A percentile compares a stretch with the other conserved stretches of the same genome.
These are phyloP conservation scores for Chamaetylas fuelleborni DNA, from an alignment of 2,113 vertebrate genomes.

Conservation along the genomic window DNA sequence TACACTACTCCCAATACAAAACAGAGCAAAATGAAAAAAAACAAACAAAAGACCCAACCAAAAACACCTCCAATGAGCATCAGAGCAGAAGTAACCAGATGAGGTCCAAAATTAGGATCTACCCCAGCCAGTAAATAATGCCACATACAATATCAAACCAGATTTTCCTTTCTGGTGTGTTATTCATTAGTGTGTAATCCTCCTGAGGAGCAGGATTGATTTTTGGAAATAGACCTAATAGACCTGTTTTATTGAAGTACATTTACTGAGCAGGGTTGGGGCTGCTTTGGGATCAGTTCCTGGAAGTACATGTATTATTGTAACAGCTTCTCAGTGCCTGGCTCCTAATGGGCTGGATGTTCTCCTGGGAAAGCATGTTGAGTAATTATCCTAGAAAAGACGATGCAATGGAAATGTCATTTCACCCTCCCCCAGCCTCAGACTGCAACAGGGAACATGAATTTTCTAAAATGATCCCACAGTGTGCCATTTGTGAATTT, in stretches of 20 bases:
- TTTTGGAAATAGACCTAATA: neutral
- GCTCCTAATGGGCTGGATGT: neutral
- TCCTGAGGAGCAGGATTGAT: neutral
- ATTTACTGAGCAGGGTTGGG: neutral
- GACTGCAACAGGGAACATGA: neutral
- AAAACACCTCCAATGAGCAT: neutral
- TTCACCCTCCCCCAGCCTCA: neutral
- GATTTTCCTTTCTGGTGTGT: neutral
- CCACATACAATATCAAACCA: neutral
- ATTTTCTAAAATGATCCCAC: neutral
- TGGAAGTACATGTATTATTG: neutral
- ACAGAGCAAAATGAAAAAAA: neutral
- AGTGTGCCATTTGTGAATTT: neutral
- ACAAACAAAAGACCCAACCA: neutral
- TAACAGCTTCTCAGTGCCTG: neutral
- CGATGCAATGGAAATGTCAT: neutral
- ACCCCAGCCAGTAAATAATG: neutral
- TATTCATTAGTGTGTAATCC: neutral
- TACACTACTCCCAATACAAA: neutral
- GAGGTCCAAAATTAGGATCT: neutral
- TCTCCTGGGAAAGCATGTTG: neutral
- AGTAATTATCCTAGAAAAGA: neutral
- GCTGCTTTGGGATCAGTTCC: neutral
- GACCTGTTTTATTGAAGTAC: neutral
- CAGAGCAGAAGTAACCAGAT: neutral